These are phyloP conservation scores for Omphaloscelis lunosa DNA, from an alignment of 2,888 invertebrate genomes.

Conservation along the genomic window DNA sequence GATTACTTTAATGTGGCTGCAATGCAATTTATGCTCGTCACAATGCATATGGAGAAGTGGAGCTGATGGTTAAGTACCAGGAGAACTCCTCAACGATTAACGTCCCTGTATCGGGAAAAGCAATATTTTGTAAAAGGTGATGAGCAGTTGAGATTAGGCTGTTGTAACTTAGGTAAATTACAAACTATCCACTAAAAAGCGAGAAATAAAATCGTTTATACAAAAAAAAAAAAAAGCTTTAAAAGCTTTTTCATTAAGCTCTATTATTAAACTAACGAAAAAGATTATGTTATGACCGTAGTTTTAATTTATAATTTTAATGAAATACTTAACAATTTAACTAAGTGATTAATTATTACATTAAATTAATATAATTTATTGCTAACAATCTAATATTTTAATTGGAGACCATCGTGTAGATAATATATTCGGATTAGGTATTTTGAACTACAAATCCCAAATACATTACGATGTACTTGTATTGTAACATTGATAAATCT, in stretches of 20 bases:
- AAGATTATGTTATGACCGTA: background rate
- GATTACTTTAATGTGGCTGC: no score
- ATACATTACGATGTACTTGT: slow-evolving; percentile 1
- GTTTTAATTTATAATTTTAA: slow-evolving; percentile 11
- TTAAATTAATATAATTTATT: slow-evolving; percentile 27
- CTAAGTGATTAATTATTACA: slow-evolving; percentile 2
- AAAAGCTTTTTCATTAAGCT: background rate
- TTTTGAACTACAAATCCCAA: slow-evolving; percentile 27
- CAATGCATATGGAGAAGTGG: no score
- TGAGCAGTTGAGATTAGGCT: no score
- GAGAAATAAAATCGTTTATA: no score
- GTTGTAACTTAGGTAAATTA: no score
- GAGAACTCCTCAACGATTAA: no score
- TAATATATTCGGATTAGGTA: slow-evolving; percentile 15
- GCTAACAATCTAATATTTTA: slow-evolving; percentile 23
- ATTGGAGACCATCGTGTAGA: slow-evolving; percentile 15
- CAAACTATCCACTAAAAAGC: no score
- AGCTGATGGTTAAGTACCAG: no score
- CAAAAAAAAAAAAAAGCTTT: no score
- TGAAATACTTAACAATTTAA: background rate
- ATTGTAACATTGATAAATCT: slow-evolving; percentile 8
- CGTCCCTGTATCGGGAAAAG: no score
- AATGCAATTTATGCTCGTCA: no score
- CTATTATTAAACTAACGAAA: background rate
- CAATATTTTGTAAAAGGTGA: no score